Base-by-base conservation (phyloP, 2,888 invertebrate species). In the Tetramorium bicarinatum region DNA sequence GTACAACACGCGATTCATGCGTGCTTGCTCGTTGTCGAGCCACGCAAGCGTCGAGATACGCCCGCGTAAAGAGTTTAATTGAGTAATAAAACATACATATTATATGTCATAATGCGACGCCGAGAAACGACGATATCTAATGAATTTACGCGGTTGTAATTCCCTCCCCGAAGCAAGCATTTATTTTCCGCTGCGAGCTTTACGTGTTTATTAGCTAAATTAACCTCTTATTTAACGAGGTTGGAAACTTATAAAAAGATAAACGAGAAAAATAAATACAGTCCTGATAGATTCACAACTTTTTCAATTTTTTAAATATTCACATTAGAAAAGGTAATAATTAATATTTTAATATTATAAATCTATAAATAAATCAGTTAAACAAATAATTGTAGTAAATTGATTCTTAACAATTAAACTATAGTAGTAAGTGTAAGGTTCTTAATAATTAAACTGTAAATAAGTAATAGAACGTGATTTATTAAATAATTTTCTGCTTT, bases 1-100 rank as follows among this genome's bases (percentile, higher is more conserved):
- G 88, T 87, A 88, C 82, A 76, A 90, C 92, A 89, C 89, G 92
- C 92, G 84, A 91, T 85, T 91, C 84, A 85, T 87, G 90, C 90
- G 89, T 87, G 88, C 86, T 66, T 66, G 64, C 72, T 81, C 82
- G 49, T 75, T 34, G 29, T 56, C 38, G 11, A 0, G 72, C 82
- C 82, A 77, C 83, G 69, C 82, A 61, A 76, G 25, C 66, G 34
- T 75, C 72, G 56, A 82, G 86, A 86, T 83, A 87, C 83, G 85
- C 3, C 61, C 41, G 72, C 25, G 66, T 38, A 66, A 77, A 87
- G 79, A 71, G 80, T 89, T 88, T 91, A 91, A 91, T 91, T 87
- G 91, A 91, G 90, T 89, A 90, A 90, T 90, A 91, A 91, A 90
- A 86, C 86, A 84, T 86, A 86, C 74, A 81, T 77, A 89, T 89